These are phyloP conservation scores for Rotaria sp. DNA, from an alignment of 2,888 invertebrate genomes.

Conservation along the genomic window DNA sequence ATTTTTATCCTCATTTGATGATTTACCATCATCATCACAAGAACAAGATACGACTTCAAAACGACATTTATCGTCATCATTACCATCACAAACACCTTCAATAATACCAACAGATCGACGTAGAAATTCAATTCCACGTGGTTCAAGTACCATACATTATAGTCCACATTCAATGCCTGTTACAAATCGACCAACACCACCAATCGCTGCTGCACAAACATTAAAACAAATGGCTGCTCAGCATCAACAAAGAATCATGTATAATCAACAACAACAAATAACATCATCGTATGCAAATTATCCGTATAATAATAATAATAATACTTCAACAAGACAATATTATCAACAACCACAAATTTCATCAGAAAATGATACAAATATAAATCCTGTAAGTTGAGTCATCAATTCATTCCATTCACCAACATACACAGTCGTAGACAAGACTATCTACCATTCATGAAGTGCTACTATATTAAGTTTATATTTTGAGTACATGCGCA, in stretches of 20 bases:
- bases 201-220: constrained; percentile 71
- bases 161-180: not conserved
- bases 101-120: not conserved
- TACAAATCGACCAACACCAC: not conserved
- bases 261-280: constrained; percentile 4
- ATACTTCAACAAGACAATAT: not conserved
- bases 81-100: not conserved
- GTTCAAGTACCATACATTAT: constrained; percentile 4
- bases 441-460: too few species aligned
- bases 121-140: not conserved
- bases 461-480: too few species aligned
- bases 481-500: too few species aligned
- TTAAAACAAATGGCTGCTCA: constrained; percentile 93
- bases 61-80: not conserved
- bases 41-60: not conserved
- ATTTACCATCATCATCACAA: not conserved
- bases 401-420: too few species aligned
- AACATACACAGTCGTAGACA: too few species aligned
- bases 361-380: not conserved
- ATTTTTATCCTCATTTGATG: not conserved
- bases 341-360: not conserved
- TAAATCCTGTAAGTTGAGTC: not conserved
- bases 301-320: not conserved
- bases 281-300: constrained; percentile 39
- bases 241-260: constrained; percentile 62